Base-by-base conservation (phyloP, 2,888 invertebrate genomes). In the Helicoverpa assulta region DNA sequence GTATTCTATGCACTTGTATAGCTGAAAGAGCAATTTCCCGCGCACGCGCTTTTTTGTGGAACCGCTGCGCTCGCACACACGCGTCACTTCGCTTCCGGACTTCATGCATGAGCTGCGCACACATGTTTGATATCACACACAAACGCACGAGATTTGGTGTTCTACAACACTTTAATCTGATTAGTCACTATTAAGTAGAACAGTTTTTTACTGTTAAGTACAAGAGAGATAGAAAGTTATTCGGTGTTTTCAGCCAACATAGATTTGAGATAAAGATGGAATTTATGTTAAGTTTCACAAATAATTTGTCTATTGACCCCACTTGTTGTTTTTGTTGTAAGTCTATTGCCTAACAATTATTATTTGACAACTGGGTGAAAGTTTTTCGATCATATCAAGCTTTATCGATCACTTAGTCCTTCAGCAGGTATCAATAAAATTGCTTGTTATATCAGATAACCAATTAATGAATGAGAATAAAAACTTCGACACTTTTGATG, bases 21-120 rank as follows among this genome's bases (percentile, higher is more conserved):
- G 62, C 60, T 79, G 80, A 79, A 78, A 68, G 80, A 74, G 47
- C 78, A 73, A 66, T 54, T 57, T 52, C 19, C 37, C 33, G 57
- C 62, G 26, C 64, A 56, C 52, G 59, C 64, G 43, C 47, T 67
- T 63, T 33, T 47, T 50, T 47, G 37, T 59, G 43, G 53, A 18
- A 40, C 40, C 52, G 61, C 57, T 47, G 73, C 58, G 51, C 64
- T 43, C 29, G 33, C 54, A 60, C 72, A 33, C 37, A 40, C 8
- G 12, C 58, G 16, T n/a, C 21, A 58, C 29, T 50, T n/a, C 33
- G 43, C 69, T 80, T 71, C 81, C 76, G 72, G 53, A 21, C 76
- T 62, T 76, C 61, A 80, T 55, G 64, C 61, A 80, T 55, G 64
- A 53, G 51, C 62, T 29, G n/a, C 58, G 40, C 57, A 57, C 69